Percentiles rank a stretch among this genome's conserved stretches.
These are phyloP conservation scores for Sialis lutaria DNA, from an alignment of 2,888 invertebrate species.

Conservation along the genomic window DNA sequence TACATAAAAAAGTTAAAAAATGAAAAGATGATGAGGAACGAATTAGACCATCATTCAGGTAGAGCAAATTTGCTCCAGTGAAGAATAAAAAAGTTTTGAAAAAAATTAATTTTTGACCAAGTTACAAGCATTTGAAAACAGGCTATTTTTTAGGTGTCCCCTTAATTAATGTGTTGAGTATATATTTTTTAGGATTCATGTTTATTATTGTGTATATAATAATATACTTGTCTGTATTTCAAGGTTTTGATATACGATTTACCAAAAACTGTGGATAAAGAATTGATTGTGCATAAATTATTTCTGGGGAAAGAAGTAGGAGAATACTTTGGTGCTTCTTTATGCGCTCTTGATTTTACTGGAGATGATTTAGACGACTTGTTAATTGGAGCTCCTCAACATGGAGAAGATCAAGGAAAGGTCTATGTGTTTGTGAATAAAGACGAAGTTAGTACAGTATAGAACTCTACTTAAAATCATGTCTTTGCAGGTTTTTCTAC, in stretches of 20 bases:
- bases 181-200: too few relatives aligned
- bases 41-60: too few relatives aligned
- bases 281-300: constrained; percentile 10
- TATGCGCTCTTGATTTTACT: constrained; percentile 38
- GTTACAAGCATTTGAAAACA: too few relatives aligned
- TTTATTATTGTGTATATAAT: too few relatives aligned
- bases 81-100: too few relatives aligned
- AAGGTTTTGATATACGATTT: constrained; percentile 30
- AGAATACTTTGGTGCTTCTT: constrained; percentile 42
- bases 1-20: too few relatives aligned
- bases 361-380: constrained; percentile 39
- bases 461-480: too few relatives aligned
- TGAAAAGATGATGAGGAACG: too few relatives aligned
- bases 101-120: too few relatives aligned
- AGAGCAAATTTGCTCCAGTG: too few relatives aligned
- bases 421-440: constrained; percentile 35
- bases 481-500: background rate
- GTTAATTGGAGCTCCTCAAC: constrained; percentile 44
- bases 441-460: constrained; percentile 17
- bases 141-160: too few relatives aligned
- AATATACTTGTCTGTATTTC: constrained; percentile 6
- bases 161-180: too few relatives aligned
- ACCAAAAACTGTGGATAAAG: constrained; percentile 1
- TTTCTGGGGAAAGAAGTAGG: constrained; percentile 34
- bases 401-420: constrained; percentile 36